Evolutionary conservation across 2,888 invertebrate genomes (phyloP).

Genomic region (Aromia moschata): DNA sequence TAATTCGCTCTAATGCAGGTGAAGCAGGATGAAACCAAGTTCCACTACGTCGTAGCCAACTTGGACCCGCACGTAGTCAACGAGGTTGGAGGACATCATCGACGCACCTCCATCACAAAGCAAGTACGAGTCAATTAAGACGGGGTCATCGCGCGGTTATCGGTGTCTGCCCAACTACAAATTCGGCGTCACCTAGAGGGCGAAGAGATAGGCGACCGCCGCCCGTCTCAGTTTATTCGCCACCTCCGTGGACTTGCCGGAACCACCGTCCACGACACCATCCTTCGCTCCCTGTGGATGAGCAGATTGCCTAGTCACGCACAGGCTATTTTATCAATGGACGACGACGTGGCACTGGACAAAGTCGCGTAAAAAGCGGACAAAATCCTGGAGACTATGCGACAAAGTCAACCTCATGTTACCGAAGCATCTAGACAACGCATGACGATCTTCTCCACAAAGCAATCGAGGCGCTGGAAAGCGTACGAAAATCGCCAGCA

Average conservation of each 20-base stretch:
- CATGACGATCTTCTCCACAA: too few relatives aligned
- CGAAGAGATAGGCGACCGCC: conserved; percentile 27
- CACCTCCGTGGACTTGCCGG: conserved; percentile 40
- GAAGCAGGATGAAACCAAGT: conserved; percentile 33
- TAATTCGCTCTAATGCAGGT: background rate
- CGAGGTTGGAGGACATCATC: conserved; percentile 32
- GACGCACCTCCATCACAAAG: background rate
- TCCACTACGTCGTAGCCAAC: background rate
- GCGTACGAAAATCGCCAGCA: too few relatives aligned
- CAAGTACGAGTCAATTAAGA: background rate
- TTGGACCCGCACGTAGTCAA: background rate
- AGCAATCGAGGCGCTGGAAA: too few relatives aligned
- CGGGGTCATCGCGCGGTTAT: background rate
- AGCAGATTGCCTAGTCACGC: too few relatives aligned
- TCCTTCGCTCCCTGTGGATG: conserved; percentile 38
- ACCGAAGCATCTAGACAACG: too few relatives aligned
- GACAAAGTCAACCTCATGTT: too few relatives aligned
- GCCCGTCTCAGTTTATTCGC: conserved; percentile 38
- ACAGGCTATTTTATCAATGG: too few relatives aligned
- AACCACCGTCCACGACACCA: conserved; percentile 29
- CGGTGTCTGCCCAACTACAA: conserved; percentile 1
- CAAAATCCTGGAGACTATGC: too few relatives aligned
- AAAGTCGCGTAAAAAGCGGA: too few relatives aligned
- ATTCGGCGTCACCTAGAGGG: conserved; percentile 22
- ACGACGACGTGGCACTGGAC: too few relatives aligned